Conservation (phyloP, 2,888 invertebrate species). For the Quadroppia sp. region DNA sequence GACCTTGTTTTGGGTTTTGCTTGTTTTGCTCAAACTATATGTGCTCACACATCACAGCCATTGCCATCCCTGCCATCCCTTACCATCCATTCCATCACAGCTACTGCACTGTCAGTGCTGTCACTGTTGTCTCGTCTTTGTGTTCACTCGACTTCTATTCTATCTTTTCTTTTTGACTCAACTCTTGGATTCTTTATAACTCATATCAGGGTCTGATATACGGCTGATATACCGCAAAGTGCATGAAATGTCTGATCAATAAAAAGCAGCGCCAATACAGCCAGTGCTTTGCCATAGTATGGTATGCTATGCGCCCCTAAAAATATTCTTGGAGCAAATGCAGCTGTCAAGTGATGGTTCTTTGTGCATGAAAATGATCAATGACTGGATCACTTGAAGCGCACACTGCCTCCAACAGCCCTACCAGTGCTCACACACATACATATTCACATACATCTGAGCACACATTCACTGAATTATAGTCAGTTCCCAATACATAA, state of each 20-base stretch:
- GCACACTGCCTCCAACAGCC: conserved; percentile 8
- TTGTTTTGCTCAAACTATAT: neutral
- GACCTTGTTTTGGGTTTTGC: conserved; percentile 30
- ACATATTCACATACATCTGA: conserved; percentile 19
- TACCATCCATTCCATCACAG: neutral
- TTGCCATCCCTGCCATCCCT: too few relatives aligned
- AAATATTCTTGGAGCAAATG: conserved; percentile 40
- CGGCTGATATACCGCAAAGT: conserved; percentile 35
- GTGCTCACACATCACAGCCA: conserved; percentile 23
- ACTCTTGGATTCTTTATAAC: conserved; percentile 35
- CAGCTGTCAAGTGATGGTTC: conserved; percentile 43
- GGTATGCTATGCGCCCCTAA: conserved; percentile 33
- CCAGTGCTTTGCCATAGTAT: neutral
- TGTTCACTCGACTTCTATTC: conserved; percentile 28
- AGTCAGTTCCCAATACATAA: conserved; percentile 3
- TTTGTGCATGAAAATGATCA: conserved; percentile 41
- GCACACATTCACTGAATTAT: conserved; percentile 24
- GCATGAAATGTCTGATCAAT: conserved; percentile 37
- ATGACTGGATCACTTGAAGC: conserved; percentile 35
- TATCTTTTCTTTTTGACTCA: conserved; percentile 30
- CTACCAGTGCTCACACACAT: conserved; percentile 11
- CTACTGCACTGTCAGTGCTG: neutral
- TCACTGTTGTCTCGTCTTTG: conserved; percentile 5
- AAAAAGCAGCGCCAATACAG: conserved; percentile 23
- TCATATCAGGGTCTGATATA: conserved; percentile 29